Base-by-base conservation (phyloP, 2,113 vertebrate species). In the Cygnus atratus region DNA sequence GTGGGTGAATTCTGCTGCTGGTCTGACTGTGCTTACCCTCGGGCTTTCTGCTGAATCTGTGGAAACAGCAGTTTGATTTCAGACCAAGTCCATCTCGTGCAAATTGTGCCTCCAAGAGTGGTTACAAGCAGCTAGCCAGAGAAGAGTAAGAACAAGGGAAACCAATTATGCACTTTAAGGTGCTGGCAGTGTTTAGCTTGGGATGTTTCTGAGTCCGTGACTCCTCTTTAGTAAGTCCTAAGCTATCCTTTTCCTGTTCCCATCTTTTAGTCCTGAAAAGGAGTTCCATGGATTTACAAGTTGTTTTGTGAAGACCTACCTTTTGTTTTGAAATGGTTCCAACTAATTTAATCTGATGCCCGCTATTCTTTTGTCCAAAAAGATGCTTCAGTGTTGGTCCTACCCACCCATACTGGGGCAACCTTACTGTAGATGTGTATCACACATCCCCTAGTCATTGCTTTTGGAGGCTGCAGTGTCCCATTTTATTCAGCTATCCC, bases 61-160 rank as follows among this genome's bases (percentile, higher is more conserved):
- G n/a, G 19, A 25, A 82, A 25, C 5, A 62, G 50, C 50, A 54
- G 22, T 24, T 26, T 24, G 8, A 6, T 75, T 89, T 82, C 73
- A 72, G n/a, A 46, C 31, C 28, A 25, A 25, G 48, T 33, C 37
- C 22, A 2, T 26, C 57, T 43, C 2, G 0, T 2, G 4, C 0
- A 8, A 48, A 31, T 58, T 6, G 43, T 78, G 25, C 28, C 21
- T 81, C 61, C 16, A 39, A 22, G 19, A 44, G 19, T 43, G 24
- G 31, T 57, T 48, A 48, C 43, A 66, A 29, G 20, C 33, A 62
- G 28, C 50, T 58, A 26, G 39, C 9, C 26, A 28, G 52, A 74
- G 29, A 80, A 39, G 19, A 33, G 8, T 37, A 41, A 71, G 46
- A 63, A 46, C 26, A 61, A 43, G 29, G 5, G 61, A 35, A 90